phyloP scores from a whole-genome alignment of 2,797 vertebrate species.

The Microctenopoma stevenorrisi region DNA sequence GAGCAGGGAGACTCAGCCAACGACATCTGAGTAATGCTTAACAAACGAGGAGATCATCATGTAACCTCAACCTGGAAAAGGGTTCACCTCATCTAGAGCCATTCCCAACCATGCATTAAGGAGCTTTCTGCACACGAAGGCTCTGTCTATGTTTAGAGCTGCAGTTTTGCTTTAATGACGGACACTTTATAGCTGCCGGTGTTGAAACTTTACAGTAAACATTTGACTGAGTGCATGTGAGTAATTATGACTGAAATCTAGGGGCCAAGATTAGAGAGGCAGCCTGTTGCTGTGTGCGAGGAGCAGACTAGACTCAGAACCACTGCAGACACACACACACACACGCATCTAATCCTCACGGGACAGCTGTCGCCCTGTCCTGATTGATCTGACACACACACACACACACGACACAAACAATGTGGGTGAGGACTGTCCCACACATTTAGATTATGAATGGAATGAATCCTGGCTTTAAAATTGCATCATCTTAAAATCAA shows the following conservation, averaged over 20 bases:
- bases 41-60: neutral
- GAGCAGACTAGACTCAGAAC: slow-evolving; percentile 15
- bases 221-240: slow-evolving; percentile 13
- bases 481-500: too few relatives aligned
- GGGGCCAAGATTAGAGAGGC: slow-evolving; percentile 44
- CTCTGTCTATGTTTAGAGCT: slow-evolving; percentile 3
- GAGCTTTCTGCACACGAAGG: neutral
- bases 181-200: slow-evolving; percentile 18
- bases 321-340: neutral
- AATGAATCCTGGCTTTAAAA: too few relatives aligned
- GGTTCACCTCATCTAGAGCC: neutral
- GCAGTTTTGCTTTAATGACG: slow-evolving; percentile 30
- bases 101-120: slow-evolving; percentile 13
- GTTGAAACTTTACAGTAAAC: slow-evolving; percentile 15
- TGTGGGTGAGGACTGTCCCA: too few relatives aligned
- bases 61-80: neutral
- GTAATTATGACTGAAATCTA: slow-evolving; percentile 40
- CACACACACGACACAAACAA: neutral
- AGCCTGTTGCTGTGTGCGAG: slow-evolving; percentile 20
- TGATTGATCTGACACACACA: slow-evolving; percentile 41
- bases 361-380: slow-evolving; percentile 52
- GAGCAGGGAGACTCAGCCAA: neutral
- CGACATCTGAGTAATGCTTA: too few relatives aligned
- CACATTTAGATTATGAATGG: too few relatives aligned
- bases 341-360: slow-evolving; percentile 47